Base-by-base conservation (phyloP, 2,888 invertebrate species). In the Myopa testacea region DNA sequence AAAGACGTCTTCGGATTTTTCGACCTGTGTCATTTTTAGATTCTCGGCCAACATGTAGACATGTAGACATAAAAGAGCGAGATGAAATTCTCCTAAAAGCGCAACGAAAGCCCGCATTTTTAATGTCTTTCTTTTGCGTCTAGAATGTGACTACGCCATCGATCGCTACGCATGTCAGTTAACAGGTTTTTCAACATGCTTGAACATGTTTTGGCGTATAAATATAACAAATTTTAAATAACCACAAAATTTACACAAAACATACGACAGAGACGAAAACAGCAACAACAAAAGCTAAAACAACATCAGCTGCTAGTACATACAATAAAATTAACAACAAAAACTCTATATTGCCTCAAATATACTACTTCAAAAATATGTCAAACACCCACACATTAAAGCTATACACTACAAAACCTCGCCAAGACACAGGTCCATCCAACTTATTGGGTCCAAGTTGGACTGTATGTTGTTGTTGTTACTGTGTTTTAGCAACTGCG, bases 281-380 rank as follows among this genome's bases (percentile, higher is more conserved):
- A 55, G 16, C 55, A 55, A 50, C 50, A 55, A 55, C 55, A 14
- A 55, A 12, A 16, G 3, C 55, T 8, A n/a, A 55, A 55, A n/a
- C 26, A 19, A 38, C 71, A 37, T 16, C 63, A 40, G 37, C 73
- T 62, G 38, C 38, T 37, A 70, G 52, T 34, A 70, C 19, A 40
- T 34, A 70, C 19, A 40, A 60, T 19, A 19, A 62, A 62, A 52
- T 50, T 26, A 71, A 55, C 37, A 71, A 71, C 26, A 68, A 38
- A 19, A 68, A 63, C 26, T 40, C 19, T 26, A 69, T 45, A 10
- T 3, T 45, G 45, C 45, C 45, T 45, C 45, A 10, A 45, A 45
- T 45, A 45, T 45, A 45, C 77, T 45, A 45, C 77, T 73, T 73
- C 62, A 78, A 75, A 70, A 78, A 75, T 74, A 78, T 78, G 78